Base-by-base conservation (phyloP, 1,140 invertebrate species). In the Heliconius nattereri region DNA sequence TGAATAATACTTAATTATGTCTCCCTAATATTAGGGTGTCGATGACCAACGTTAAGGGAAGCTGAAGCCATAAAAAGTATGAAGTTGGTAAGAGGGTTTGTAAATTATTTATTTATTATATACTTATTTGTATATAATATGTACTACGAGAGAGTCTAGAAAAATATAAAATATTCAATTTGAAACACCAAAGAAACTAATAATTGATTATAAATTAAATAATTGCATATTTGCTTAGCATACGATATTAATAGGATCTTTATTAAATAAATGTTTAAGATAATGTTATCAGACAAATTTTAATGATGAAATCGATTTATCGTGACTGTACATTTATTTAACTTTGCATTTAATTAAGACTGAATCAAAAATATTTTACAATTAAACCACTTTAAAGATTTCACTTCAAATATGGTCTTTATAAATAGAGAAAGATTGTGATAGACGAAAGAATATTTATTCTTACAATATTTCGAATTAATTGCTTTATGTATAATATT, bases 41-140 rank as follows among this genome's bases (percentile, higher is more conserved):
- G 90, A 91, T 94, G 89, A 93, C 91, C 90, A 92, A 87, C 86
- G 79, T 81, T 81, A 82, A 87, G 91, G 92, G 92, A 91, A 91
- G 91, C 86, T 90, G 91, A 94, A 94, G 87, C 92, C 92, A 87
- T 90, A 94, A 88, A 88, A 92, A 88, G 86, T 78, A 84, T 84
- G 77, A 81, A 83, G 81, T 82, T 86, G 84, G 84, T 79, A 77
- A 79, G 87, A 89, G 90, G 89, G 91, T 87, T 89, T n/a, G n/a
- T 23, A 66, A 26, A 66, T 66, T 66, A 66, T 26, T 26, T 66
- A 66, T 66, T 29, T 66, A 66, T 26, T 66, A 66, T 66, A 26
- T 66, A 26, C 11, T 3, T 66, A 5, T 23, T 8, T 66, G 49
- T 23, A 57, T 57, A 57, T n/a, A 23, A 57, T 57, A 23, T 2